Percentiles rank a stretch among this genome's conserved stretches.
Evolutionary conservation across 2,113 vertebrate species (phyloP).

Genomic region (Clarias batrachus): DNA sequence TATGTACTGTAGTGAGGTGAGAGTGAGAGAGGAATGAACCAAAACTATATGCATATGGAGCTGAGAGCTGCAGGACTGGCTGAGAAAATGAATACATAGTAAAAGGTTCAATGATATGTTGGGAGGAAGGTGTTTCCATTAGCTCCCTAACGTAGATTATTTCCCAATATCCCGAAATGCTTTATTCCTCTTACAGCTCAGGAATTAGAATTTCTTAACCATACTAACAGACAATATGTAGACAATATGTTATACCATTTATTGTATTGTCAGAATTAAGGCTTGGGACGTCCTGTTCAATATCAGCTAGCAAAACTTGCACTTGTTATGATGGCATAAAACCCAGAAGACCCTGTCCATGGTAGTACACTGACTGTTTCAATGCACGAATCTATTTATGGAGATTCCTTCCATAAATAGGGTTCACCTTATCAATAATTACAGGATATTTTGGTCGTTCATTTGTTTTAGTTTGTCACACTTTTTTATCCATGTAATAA

Average conservation of each 20-base stretch:
- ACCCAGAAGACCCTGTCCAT: neutral
- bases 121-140: neutral
- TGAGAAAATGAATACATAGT: neutral
- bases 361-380: neutral
- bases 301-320: neutral
- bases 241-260: neutral
- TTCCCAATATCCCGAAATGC: neutral
- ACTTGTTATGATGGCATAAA: neutral
- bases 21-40: neutral
- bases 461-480: too few relatives aligned
- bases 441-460: neutral
- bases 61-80: neutral
- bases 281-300: neutral
- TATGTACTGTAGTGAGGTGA: neutral
- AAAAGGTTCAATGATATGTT: neutral
- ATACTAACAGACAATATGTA: neutral
- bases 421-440: neutral
- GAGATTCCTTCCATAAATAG: neutral
- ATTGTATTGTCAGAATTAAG: neutral
- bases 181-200: neutral
- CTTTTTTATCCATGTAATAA: neutral
- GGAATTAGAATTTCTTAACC: neutral
- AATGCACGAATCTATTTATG: neutral
- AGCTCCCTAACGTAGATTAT: neutral
- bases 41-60: neutral